Evolutionary conservation across 92 coral and sea anemone genomes (phyloP), one percentile per base, ranked within the genome.

Genomic region (Zoanthus gigantus): DNA sequence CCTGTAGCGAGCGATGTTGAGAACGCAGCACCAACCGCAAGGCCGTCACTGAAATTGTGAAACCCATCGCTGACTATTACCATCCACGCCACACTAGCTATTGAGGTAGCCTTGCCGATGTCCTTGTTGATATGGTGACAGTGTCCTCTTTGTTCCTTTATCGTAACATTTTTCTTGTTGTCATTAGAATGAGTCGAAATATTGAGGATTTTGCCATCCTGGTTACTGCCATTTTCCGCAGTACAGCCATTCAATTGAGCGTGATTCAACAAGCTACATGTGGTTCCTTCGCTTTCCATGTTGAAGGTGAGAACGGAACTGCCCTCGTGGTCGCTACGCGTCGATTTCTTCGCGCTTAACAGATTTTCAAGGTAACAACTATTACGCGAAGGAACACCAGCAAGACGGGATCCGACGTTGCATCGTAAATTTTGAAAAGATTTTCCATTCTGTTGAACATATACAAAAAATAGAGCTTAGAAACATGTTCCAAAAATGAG

Each of bases 71-170:
- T 96, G 15, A 95, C 95, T 28, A 97, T 97, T 17, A 97, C 99
- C 98, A 95, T 97, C 99, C 99, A 97, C 53, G 99, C 99, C 63
- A 97, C 89, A 47, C 96, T 77, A 15, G 99, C 99, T 67, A 97
- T 94, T 48, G 94, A 87, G 1, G 90, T 85, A 17, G 57, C 42
- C 75, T 73, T 87, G 82, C 82, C 76, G 32, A 93, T 93, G 0
- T 79, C 71, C 12, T 92, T 88, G 53, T 89, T 76, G 45, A 90
- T 91, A 73, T 94, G 98, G 86, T 94, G 96, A 88, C 74, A 63
- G 47, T 65, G 85, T 13, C 42, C 74, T 15, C 11, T 65, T 6
- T 80, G 85, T 23, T 80, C 61, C 16, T 65, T 45, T 80, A 56
- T 11, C 7, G 29, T 8, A 50, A 46, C 9, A 7, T 1, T 13